Evolutionary conservation across 2,797 vertebrate species (phyloP), one percentile per base, ranked within the genome.

Genomic region (Petrocephalus sullivani): DNA sequence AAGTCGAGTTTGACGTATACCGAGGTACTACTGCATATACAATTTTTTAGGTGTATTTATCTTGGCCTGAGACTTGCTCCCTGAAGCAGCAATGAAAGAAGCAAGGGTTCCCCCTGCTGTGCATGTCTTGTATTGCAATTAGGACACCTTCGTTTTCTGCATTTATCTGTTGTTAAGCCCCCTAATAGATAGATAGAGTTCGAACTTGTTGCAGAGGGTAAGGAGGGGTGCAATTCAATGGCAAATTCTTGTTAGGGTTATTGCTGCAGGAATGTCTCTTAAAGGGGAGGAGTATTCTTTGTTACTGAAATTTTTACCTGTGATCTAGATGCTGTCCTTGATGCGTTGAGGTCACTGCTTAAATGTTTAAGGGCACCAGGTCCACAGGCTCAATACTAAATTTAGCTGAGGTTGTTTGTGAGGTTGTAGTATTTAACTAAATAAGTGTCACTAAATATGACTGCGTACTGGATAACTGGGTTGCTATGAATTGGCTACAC

Each of bases 31-130:
- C 41, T 46, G 41, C 28, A 83, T 78, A 8, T 54, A 54, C 21
- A 54, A 54, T 83, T 51, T 83, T 53, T 21, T 12, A 83, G 46
- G 46, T 83, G 10, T 54, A 21, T 54, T 28, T 82, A 4, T 23
- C 53, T 23, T 83, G 49, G 9, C n/a, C 9, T 23, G 2, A 51
- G 41, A 51, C 46, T 21, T 16, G 81, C 46, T 51, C 19, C 0
- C 19, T 21, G 81, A n/a, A 51, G 9, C 9, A 83, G 53, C 49
- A 6, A 54, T 54, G n/a, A 51, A 51, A 41, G 82, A 90, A 86
- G 60, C 88, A 53, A 85, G 92, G 86, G 91, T 88, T 91, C 93
- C 94, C 92, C 90, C 95, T 94, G 91, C 92, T 95, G 95, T 91
- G 90, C 89, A 54, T n/a, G 87, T 12, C n/a, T 82, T 87, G 88